Base-by-base conservation (phyloP, 2,888 invertebrate genomes). In the Rhorus exstirpatorius region DNA sequence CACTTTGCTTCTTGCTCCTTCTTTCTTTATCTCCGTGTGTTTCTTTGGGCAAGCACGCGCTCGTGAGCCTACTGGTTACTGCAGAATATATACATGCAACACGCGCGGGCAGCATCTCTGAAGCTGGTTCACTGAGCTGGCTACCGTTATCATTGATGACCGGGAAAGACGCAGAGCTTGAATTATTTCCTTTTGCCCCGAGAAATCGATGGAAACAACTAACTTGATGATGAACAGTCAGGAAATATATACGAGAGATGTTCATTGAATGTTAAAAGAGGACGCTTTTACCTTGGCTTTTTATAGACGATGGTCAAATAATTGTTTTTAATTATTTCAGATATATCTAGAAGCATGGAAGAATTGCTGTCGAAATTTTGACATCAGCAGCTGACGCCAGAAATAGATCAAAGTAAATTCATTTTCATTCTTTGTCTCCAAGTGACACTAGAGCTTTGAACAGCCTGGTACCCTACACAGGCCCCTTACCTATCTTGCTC, bases 61-160 rank as follows among this genome's bases (percentile, higher is more conserved):
- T 77, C 60, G 24, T 53, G 49, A 72, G 60, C 31, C 19, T 44
- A 58, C 31, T 41, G 51, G 63, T 67, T 72, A 77, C 77, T 17
- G 51, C 46, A 67, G 49, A 31, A 74, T 61, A 51, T 19, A 60
- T 21, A 60, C 17, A 1, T 12, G 35, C 7, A 67, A 67, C 41
- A 35, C 44, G 41, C 53, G 41, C 38, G 44, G 31, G 12, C 58
- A 17, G 8, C 17, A 53, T 53, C 53, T 53, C 51, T 41, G 35
- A 44, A 26, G 53, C 14, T 44, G 1, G n/a, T 19, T 63, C 12
- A 35, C 35, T 21, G 51, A 19, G 31, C 3, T 44, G 67, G 81
- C 78, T 82, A 82, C 83, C 77, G 82, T 83, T 81, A 81, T 77
- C 83, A 75, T 79, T 79, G 77, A 77, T 74, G 72, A 68, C 77